Evolutionary conservation across 2,797 vertebrate genomes (phyloP), one percentile per base, ranked within the genome.

Genomic region (Lacerta bilineata): DNA sequence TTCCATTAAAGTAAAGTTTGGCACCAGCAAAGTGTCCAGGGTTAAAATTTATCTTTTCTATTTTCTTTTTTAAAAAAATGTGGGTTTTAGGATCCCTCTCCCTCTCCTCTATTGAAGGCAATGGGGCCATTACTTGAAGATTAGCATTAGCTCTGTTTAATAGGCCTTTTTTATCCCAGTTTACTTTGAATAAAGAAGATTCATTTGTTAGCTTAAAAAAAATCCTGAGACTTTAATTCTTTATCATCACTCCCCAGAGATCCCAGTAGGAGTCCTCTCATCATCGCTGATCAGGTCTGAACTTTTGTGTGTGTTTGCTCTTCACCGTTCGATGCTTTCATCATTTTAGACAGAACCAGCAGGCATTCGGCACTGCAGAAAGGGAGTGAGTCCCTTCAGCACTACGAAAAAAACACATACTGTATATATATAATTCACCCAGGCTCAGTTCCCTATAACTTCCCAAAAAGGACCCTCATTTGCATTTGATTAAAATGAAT

Each of bases 261-360:
- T 85, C 83, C 90, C 83, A 88, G 90, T 41, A 94, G 94, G 91
- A 96, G 89, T 94, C 96, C 94, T 93, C 91, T 95, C 95, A 95
- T 96, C 95, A 94, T 90, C 91, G 88, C 89, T 90, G 95, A 95
- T 95, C 90, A 91, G 91, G 88, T 90, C 87, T 90, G 90, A 95
- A 96, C 90, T 93, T 95, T 95, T 95, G 96, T 94, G 91, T 95
- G 96, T 96, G 95, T 96, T 95, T 96, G 95, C 91, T 95, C 93
- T 96, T 96, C 91, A 94, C 93, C 96, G 94, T 95, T 94, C 83
- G 64, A 90, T 92, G 88, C 95, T 96, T 96, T 97, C 95, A 96
- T 96, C 87, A 91, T 96, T 96, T 94, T 91, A 88, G 85, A 93
- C 95, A 95, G 93, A 92, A 95, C 86, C 86, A 88, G 89, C 88